Percentiles rank a stretch among this genome's conserved stretches.
These are phyloP conservation scores for Lepidurus couesii DNA, from an alignment of 1,140 invertebrate genomes.

Conservation along the genomic window DNA sequence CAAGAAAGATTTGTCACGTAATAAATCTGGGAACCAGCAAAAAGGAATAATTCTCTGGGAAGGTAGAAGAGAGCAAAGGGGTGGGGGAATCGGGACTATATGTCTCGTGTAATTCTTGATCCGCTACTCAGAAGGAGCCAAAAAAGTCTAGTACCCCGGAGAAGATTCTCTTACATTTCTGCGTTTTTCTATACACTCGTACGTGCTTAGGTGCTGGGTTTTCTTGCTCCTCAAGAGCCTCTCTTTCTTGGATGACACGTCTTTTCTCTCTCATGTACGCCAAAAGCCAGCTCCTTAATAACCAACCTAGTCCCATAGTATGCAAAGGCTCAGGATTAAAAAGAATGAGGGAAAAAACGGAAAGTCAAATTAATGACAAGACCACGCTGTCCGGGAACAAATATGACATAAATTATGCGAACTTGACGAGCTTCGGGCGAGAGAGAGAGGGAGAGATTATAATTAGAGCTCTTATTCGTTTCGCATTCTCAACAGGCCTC, in stretches of 20 bases:
- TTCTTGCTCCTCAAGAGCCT: background rate
- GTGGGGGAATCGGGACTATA: background rate
- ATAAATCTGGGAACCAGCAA: background rate
- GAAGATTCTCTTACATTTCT: background rate
- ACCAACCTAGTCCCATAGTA: background rate
- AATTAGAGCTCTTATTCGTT: background rate
- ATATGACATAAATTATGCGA: background rate
- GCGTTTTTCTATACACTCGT: background rate
- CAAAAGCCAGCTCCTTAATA: background rate
- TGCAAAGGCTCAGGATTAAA: background rate
- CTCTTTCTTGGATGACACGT: background rate
- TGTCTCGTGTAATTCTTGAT: constrained; percentile 2
- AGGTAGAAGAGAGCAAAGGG: background rate
- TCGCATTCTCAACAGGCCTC: background rate
- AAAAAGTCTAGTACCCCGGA: background rate
- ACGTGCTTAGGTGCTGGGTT: background rate
- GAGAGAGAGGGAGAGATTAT: background rate
- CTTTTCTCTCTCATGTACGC: background rate
- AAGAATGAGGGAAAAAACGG: background rate
- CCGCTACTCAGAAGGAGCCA: background rate
- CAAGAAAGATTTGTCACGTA: background rate
- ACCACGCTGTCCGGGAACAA: background rate
- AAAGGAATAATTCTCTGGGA: background rate
- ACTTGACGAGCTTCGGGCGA: background rate
- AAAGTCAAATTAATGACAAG: constrained; percentile 3